Base-by-base conservation (phyloP, 2,888 invertebrate genomes). In the Limnephilus auricula region DNA sequence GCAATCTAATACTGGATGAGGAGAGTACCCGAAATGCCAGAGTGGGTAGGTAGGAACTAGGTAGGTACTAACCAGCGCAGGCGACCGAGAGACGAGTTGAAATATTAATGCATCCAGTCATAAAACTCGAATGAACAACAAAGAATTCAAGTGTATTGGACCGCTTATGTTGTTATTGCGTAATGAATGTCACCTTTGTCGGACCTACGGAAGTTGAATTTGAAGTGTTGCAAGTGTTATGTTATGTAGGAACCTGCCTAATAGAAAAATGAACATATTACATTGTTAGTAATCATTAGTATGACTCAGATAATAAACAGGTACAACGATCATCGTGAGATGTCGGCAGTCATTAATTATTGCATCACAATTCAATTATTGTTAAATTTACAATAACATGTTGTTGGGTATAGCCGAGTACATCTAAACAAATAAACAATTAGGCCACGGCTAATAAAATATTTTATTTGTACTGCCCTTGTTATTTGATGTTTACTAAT, bases 1-100 rank as follows among this genome's bases (percentile, higher is more conserved):
- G 91, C 91, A 91, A 91, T 91, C 91, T 91, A 89, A 91, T 91
- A 79, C 85, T 91, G 91, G 91, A 91, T 89, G 87, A 78, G 87
- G 40, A 50, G 65, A 86, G 86, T 86, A 86, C 86, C 30, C 50
- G 6, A 32, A 34, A 83, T 83, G 83, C 37, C 18, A 32, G 40
- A 40, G 82, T 18, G 85, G 40, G 40, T 86, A 45, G 84, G 45
- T 40, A 85, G 50, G 34, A 37, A 37, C 31, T 34, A 40, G 45
- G 45, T 45, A 15, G 82, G 82, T 82, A 32, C 82, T 37, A 25
- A 65, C 65, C n/a, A 65, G 65, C 65, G 32, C 82, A 37, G 82
- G 34, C 82, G 32, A 34, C 82, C 82, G 79, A 89, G 40, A 80
- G 89, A 30, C 89, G 89, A 80, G 89, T 40, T 78, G 79, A 88